Evolutionary conservation across 2,797 vertebrate genomes (phyloP).

Genomic region (Perodicticus potto): DNA sequence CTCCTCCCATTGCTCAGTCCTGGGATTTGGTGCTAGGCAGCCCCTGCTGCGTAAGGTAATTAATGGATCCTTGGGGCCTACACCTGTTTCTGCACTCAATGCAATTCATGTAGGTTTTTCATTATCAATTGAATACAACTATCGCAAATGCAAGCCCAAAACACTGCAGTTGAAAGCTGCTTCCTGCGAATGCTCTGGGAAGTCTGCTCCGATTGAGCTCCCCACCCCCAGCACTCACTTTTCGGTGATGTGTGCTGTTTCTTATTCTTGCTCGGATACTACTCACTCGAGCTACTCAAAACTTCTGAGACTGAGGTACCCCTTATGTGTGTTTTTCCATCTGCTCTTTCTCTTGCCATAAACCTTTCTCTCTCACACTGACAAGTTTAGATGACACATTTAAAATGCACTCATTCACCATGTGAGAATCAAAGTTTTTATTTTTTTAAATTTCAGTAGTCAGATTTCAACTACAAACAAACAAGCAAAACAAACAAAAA

Average conservation of each 20-base stretch:
- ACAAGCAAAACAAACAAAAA: conserved; percentile 8
- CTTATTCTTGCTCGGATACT: background rate
- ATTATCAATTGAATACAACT: background rate
- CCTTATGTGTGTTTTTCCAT: background rate
- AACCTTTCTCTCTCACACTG: background rate
- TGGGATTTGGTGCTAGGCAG: conserved; percentile 63
- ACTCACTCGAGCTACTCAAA: background rate
- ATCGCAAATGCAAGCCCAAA: background rate
- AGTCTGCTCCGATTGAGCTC: background rate
- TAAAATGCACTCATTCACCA: conserved; percentile 15
- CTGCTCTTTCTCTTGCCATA: background rate
- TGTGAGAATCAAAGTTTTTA: background rate
- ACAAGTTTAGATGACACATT: background rate
- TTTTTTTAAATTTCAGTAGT: conserved; percentile 6
- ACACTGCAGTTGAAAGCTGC: background rate
- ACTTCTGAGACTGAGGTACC: background rate
- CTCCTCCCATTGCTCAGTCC: conserved; percentile 64
- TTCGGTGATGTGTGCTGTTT: background rate
- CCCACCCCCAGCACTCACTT: background rate
- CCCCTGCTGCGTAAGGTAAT: conserved; percentile 74
- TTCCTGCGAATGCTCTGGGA: no score
- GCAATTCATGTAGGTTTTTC: conserved; percentile 41
- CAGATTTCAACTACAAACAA: background rate
- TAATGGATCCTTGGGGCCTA: conserved; percentile 69
- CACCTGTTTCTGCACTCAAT: conserved; percentile 71